These are phyloP conservation scores for Drosophila kambysellisi DNA, from an alignment of 2,888 invertebrate species.

Conservation along the genomic window DNA sequence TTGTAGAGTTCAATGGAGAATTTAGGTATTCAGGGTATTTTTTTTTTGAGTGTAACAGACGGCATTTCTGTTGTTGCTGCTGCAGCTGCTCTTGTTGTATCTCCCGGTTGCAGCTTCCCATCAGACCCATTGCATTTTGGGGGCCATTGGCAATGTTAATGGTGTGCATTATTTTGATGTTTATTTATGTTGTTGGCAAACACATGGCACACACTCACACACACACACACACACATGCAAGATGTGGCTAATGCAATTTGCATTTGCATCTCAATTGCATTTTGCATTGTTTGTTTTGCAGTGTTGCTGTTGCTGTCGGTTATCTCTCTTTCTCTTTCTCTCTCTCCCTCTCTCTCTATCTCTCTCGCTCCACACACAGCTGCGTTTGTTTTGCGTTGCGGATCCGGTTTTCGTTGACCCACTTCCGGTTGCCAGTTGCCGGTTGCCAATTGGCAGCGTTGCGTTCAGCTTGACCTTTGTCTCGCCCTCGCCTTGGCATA, in stretches of 20 bases:
- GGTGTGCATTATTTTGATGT: constrained; percentile 80
- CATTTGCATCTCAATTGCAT: constrained; percentile 80
- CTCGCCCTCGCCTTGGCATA: constrained; percentile 55
- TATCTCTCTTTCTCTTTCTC: neutral
- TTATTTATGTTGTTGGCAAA: constrained; percentile 78
- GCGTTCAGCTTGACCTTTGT: constrained; percentile 73
- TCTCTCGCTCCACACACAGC: constrained; percentile 70
- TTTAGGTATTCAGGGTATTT: neutral
- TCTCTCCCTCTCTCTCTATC: constrained; percentile 26
- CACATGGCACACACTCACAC: constrained; percentile 19
- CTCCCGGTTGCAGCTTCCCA: constrained; percentile 14
- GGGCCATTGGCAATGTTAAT: constrained; percentile 81
- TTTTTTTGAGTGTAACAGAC: constrained; percentile 14
- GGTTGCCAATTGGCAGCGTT: constrained; percentile 43
- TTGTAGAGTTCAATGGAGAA: too few relatives aligned
- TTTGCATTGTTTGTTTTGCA: constrained; percentile 73
- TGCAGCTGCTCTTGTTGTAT: constrained; percentile 14
- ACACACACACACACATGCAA: constrained; percentile 40
- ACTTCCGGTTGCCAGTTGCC: constrained; percentile 78
- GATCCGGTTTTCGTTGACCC: constrained; percentile 83
- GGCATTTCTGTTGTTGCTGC: constrained; percentile 6
- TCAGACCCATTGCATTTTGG: constrained; percentile 58
- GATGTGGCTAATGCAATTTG: constrained; percentile 75
- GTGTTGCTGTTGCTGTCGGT: constrained; percentile 34
- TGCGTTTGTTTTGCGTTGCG: constrained; percentile 61